Conservation (phyloP, 2,113 vertebrate species). For the Falcunculus frontatus region DNA sequence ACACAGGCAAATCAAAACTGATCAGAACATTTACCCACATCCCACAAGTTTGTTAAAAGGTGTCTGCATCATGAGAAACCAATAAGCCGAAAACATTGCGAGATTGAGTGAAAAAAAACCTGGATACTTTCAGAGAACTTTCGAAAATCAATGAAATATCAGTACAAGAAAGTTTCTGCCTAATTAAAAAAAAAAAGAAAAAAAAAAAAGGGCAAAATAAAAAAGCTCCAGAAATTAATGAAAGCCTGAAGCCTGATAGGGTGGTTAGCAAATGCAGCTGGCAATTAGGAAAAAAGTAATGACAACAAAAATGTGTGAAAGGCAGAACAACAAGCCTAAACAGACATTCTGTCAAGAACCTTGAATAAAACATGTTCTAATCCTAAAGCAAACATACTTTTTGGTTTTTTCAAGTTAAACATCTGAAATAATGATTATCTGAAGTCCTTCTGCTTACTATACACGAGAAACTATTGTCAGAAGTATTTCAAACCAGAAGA, state of each 20-base stretch:
- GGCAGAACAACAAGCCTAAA: neutral
- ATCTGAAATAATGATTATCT: neutral
- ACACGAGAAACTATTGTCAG: neutral
- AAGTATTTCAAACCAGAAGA: neutral
- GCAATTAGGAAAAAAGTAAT: neutral
- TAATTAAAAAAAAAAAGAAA: neutral
- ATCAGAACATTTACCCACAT: neutral
- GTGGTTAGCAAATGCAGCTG: neutral
- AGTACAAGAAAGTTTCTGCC: neutral
- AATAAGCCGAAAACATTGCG: fast-evolving
- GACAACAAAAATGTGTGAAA: neutral
- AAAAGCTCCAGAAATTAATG: neutral
- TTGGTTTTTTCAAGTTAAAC: neutral
- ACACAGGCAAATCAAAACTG: neutral
- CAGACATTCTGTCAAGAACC: neutral
- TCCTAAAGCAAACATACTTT: neutral
- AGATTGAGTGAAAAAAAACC: neutral
- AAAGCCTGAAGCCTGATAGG: neutral
- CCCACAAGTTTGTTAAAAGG: neutral
- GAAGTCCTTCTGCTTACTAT: neutral
- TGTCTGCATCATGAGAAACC: fast-evolving
- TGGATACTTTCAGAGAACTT: neutral
- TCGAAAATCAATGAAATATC: neutral
- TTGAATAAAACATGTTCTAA: neutral
- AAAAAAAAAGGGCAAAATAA: neutral